phyloP scores from a whole-genome alignment of 2,888 invertebrate species.

The Mimas tiliae region DNA sequence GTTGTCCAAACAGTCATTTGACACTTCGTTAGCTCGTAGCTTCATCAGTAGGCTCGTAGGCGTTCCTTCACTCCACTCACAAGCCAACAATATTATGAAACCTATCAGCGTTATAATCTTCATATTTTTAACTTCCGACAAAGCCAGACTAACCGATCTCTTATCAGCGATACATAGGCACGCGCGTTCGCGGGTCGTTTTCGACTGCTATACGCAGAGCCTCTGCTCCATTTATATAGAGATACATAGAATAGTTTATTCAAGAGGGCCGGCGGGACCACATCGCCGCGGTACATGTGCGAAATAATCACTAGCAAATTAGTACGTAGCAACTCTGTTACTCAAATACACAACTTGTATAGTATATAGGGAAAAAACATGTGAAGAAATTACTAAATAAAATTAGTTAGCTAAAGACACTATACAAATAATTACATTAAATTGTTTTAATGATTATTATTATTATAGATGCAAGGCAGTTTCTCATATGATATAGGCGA shows the following conservation, averaged over 20 bases:
- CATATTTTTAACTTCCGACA: conserved; percentile 54
- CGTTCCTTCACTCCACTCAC: conserved; percentile 44
- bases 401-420: no score
- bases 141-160: conserved; percentile 40
- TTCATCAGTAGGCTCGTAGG: conserved; percentile 47
- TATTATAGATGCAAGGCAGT: no score
- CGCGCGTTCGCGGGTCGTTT: conserved; percentile 72
- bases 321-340: conserved; percentile 27
- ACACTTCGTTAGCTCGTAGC: conserved; percentile 40
- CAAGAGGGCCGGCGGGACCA: conserved; percentile 57
- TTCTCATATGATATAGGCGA: no score
- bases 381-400: background rate
- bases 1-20: conserved; percentile 50
- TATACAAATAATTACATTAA: no score
- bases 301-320: conserved; percentile 40
- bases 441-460: no score
- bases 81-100: conserved; percentile 48
- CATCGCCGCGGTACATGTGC: conserved; percentile 40
- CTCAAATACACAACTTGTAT: background rate
- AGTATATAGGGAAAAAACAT: background rate
- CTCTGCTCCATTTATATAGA: conserved; percentile 78
- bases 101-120: conserved; percentile 49
- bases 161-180: conserved; percentile 52
- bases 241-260: conserved; percentile 64
- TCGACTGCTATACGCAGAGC: conserved; percentile 72